Evolutionary conservation across 2,113 vertebrate genomes (phyloP), one percentile per base, ranked within the genome.

Genomic region (Oophaga pumilio): DNA sequence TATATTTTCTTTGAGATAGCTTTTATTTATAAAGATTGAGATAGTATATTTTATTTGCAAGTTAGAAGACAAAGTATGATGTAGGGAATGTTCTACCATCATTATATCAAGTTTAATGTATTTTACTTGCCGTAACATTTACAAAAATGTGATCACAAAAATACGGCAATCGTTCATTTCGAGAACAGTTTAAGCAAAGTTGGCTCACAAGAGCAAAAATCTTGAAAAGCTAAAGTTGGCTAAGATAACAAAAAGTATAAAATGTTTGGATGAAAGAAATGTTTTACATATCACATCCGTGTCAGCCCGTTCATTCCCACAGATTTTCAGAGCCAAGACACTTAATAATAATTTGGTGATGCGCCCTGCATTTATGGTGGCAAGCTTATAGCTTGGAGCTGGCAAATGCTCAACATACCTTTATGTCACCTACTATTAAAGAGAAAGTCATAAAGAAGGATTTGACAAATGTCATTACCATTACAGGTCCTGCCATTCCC

Each of bases 401-500:
- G 59, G 64, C 8, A 49, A 49, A 57, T 26, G 76, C 53, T 56
- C 49, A 52, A 12, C 60, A 52, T 82, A n/a, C 22, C 12, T 68
- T 82, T 82, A 49, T 26, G 60, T 85, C 60, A 52, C 80, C 49
- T 66, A 26, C 43, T 52, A 50, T 43, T n/a, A 18, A 43, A 53
- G 9, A 26, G 8, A 68, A 83, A 53, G 24, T 26, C 64, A 80
- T 69, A 33, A 71, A 28, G 33, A 68, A 68, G n/a, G 24, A 76
- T 49, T 62, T 43, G n/a, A 2, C 53, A 26, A 84, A 84, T 60
- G 86, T 78, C 88, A 69, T 96, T 94, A 99, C 97, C 97, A 73
- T 93, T 90, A 90, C 97, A 99, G 0, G 91, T 64, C 73, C 91
- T 92, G 73, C 95, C 96, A 82, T 96, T 94, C 60, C 94, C 94